A percentile compares a stretch with the other conserved stretches of the same genome.
phyloP scores from a whole-genome alignment of 1,140 invertebrate genomes.

The Micrasema longulum region DNA sequence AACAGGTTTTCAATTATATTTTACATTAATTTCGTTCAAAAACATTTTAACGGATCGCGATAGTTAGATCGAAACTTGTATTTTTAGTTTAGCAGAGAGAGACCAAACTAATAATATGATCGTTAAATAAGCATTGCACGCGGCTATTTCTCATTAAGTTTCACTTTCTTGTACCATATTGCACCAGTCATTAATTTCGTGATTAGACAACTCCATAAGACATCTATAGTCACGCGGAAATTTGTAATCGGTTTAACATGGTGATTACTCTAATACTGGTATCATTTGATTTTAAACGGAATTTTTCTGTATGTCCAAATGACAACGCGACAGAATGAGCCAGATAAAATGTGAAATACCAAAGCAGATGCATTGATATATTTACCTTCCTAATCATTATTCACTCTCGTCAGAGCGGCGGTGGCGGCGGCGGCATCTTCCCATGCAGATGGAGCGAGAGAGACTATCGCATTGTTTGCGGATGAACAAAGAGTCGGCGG shows the following conservation, averaged over 20 bases:
- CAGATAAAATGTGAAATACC: constrained; percentile 8
- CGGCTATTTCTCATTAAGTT: constrained; percentile 36
- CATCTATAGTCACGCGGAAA: not conserved
- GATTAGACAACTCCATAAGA: constrained; percentile 18
- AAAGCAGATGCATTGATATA: constrained; percentile 23
- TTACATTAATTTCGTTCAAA: constrained; percentile 12
- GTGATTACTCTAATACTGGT: constrained; percentile 1
- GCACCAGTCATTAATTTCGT: constrained; percentile 24
- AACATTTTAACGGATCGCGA: constrained; percentile 7
- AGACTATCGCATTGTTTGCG: constrained; percentile 36
- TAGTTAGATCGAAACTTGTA: not conserved
- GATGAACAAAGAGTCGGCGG: constrained; percentile 27
- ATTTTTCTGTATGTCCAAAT: not conserved
- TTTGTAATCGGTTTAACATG: not conserved
- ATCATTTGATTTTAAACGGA: too few relatives aligned
- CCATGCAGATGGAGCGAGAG: constrained; percentile 10
- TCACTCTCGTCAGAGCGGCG: constrained; percentile 12
- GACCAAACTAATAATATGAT: constrained; percentile 4
- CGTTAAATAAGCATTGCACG: constrained; percentile 8
- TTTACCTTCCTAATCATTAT: constrained; percentile 33
- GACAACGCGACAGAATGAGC: not conserved
- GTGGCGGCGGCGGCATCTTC: not conserved
- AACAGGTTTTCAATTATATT: constrained; percentile 36
- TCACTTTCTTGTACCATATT: constrained; percentile 45
- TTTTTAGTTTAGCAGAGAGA: constrained; percentile 11